phyloP scores from a whole-genome alignment of 92 coral and sea anemone genomes.

The Heliopora coerulea region DNA sequence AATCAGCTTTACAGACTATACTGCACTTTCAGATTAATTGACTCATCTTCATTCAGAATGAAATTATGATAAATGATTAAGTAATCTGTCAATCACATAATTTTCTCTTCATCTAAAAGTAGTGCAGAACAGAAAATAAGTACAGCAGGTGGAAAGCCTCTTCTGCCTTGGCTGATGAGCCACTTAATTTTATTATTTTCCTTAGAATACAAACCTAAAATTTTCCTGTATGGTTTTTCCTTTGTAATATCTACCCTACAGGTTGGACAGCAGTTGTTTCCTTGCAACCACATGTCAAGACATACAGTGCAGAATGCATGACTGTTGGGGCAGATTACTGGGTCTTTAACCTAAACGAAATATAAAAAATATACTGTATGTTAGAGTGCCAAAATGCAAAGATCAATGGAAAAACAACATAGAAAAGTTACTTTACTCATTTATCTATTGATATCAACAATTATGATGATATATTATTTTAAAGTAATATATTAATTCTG shows the following conservation, averaged over 20 bases:
- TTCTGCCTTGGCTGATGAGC: neutral
- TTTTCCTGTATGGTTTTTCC: conserved; percentile 91
- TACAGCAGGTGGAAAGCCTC: too few relatives aligned
- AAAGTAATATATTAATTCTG: too few relatives aligned
- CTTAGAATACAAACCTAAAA: conserved; percentile 63
- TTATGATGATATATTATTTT: too few relatives aligned
- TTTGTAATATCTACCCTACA: conserved; percentile 91
- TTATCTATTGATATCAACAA: too few relatives aligned
- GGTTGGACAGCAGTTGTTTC: conserved; percentile 89
- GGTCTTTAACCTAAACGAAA: conserved; percentile 81
- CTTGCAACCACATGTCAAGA: conserved; percentile 89
- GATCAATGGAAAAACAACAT: neutral
- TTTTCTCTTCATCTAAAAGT: too few relatives aligned
- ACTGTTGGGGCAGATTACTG: conserved; percentile 94
- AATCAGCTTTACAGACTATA: too few relatives aligned
- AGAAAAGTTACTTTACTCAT: neutral
- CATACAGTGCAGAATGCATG: conserved; percentile 97
- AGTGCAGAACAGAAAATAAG: too few relatives aligned
- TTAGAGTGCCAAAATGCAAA: neutral
- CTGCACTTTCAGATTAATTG: too few relatives aligned
- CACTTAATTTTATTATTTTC: too few relatives aligned
- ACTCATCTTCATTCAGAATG: too few relatives aligned
- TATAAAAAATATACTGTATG: neutral
- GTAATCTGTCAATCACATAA: too few relatives aligned
- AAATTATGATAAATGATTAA: too few relatives aligned